phyloP scores from a whole-genome alignment of 2,113 vertebrate genomes.

The Sorex fumeus region DNA sequence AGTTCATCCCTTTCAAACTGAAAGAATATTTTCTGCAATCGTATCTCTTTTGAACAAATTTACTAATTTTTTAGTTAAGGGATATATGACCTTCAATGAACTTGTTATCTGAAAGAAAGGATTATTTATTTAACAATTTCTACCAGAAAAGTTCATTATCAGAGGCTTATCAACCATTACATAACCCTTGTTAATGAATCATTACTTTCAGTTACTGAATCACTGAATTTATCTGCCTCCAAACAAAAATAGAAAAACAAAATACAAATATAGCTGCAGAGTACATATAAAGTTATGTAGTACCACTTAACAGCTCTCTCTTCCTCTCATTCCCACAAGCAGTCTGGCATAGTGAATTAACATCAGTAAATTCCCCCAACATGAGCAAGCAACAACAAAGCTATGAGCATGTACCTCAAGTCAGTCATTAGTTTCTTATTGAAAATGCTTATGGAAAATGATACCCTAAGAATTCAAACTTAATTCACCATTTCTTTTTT shows the following conservation, averaged over 20 bases:
- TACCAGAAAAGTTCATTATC: neutral
- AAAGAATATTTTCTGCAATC: conserved; percentile 51
- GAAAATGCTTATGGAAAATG: conserved; percentile 35
- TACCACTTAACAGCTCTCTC: neutral
- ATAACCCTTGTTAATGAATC: conserved; percentile 7
- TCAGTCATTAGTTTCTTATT: neutral
- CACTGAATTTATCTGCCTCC: neutral
- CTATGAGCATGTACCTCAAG: neutral
- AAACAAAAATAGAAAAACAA: neutral
- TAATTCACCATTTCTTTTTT: neutral
- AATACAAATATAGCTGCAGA: neutral
- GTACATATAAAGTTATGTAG: neutral
- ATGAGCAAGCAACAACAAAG: neutral
- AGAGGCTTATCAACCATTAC: conserved; percentile 32
- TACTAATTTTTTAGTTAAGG: conserved; percentile 37
- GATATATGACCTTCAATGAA: conserved; percentile 3
- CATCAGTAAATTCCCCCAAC: neutral
- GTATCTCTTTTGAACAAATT: conserved; percentile 43
- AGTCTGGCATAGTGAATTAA: neutral
- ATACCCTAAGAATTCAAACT: neutral
- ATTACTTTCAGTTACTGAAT: conserved; percentile 17
- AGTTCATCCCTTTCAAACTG: conserved; percentile 51
- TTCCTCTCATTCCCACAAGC: neutral
- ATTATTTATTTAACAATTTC: no score
- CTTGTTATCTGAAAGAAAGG: conserved; percentile 4